Evolutionary conservation across 2,888 invertebrate genomes (phyloP), one percentile per base, ranked within the genome.

Genomic region (Lutraria lutraria): DNA sequence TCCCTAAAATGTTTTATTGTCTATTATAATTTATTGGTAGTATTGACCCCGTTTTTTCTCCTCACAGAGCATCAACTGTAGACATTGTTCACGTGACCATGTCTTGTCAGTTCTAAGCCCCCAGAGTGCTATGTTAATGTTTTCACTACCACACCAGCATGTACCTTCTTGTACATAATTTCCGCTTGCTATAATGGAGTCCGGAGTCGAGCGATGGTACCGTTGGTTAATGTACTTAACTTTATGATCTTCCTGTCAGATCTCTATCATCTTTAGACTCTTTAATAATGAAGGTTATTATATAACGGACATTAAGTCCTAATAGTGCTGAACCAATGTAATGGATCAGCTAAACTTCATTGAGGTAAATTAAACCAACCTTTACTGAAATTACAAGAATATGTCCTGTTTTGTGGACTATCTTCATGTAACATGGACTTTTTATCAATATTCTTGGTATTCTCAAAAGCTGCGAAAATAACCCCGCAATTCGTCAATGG

Each of bases 151-250:
- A 68, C 13, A 68, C 13, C 25, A 13, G 25, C 25, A 68, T 25
- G 25, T 25, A n/a, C n/a, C 25, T 68, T 68, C 63, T 68, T 25
- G 63, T 68, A 68, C 63, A 68, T 68, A 68, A 68, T 68, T 68
- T 68, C 63, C 63, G 63, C 12, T 68, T 68, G 25, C 3, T 68
- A 68, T 25, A 68, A 68, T 68, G 13, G 25, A 68, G 25, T 25
- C n/a, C n/a, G n/a, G 63, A n/a, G 0, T 21, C 63, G n/a, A 43
- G n/a, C n/a, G 25, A 25, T 60, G n/a, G 25, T 68, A 6, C 12
- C 25, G 12, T 68, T 13, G 63, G 63, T 68, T 68, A 25, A 68
- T 68, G 12, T 25, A 68, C 25, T 68, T 68, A 68, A 25, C 63
- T 68, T 68, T 68, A 25, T 68, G 63, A 68, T 68, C 12, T 68